Percentiles rank a stretch among this genome's conserved stretches.
These are phyloP conservation scores for Neodiprion virginianus DNA, from an alignment of 1,140 invertebrate genomes.

Conservation along the genomic window DNA sequence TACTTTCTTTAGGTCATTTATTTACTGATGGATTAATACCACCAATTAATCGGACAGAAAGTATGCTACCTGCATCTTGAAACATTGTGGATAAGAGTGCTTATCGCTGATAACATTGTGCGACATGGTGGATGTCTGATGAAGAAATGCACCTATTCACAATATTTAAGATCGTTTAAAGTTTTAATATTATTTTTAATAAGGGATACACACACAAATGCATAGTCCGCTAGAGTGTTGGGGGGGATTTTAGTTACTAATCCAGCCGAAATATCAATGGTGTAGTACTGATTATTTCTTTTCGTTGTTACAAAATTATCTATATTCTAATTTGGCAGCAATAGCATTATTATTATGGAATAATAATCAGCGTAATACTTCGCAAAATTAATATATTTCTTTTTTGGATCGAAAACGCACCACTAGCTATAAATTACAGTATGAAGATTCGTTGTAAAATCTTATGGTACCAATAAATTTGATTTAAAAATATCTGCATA, in stretches of 20 bases:
- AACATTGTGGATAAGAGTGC: not conserved
- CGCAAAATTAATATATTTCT: conserved; percentile 33
- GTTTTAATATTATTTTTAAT: not conserved
- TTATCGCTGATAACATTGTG: not conserved
- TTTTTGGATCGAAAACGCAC: conserved; percentile 47
- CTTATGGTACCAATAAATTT: conserved; percentile 35
- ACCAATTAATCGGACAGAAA: not conserved
- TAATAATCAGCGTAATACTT: conserved; percentile 32
- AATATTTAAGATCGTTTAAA: not conserved
- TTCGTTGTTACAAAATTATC: conserved; percentile 24
- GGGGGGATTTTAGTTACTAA: conserved; percentile 24
- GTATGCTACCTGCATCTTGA: not conserved
- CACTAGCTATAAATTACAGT: conserved; percentile 46
- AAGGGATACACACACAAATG: conserved; percentile 14
- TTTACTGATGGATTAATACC: not conserved
- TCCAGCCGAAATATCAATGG: conserved; percentile 26
- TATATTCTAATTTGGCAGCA: conserved; percentile 25
- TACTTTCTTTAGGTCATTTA: not conserved
- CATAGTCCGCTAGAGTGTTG: conserved; percentile 33
- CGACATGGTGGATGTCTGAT: not conserved
- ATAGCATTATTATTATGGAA: conserved; percentile 30
- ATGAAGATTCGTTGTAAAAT: conserved; percentile 35
- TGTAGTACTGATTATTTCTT: conserved; percentile 25
- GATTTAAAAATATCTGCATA: conserved; percentile 19
- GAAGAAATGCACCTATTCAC: not conserved